Evolutionary conservation across 2,113 vertebrate genomes (phyloP).

Genomic region (Leucopsar rothschildi): DNA sequence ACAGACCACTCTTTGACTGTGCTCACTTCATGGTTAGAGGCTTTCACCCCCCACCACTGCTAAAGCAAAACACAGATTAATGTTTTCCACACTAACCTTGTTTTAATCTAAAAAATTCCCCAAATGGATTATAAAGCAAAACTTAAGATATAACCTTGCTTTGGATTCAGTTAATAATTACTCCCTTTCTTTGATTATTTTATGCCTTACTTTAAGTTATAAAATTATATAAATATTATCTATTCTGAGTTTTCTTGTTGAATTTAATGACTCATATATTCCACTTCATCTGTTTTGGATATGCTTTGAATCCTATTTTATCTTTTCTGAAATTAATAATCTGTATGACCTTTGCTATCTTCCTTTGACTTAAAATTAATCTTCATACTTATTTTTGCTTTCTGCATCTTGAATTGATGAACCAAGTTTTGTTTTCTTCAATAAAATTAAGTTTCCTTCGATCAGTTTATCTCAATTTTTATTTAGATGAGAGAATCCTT

Average conservation of each 20-base stretch:
- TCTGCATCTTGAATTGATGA: background rate
- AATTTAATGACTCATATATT: background rate
- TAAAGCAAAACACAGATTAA: background rate
- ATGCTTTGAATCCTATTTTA: background rate
- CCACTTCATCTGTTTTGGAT: background rate
- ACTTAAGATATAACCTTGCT: background rate
- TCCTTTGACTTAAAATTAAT: background rate
- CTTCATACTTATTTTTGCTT: background rate
- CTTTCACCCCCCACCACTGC: fast-evolving
- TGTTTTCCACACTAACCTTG: background rate
- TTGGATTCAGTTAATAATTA: background rate
- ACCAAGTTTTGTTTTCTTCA: background rate
- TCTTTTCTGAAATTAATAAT: slow-evolving; percentile 13
- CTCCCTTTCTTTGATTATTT: background rate
- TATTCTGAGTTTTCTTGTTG: background rate
- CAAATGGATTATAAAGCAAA: background rate
- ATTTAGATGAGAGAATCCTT: background rate
- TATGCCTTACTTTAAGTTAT: background rate
- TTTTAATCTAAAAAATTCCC: background rate
- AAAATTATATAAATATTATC: background rate
- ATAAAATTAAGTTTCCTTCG: background rate
- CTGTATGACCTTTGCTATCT: background rate
- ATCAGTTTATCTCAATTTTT: background rate
- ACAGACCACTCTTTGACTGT: background rate
- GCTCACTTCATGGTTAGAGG: background rate